Base-by-base conservation (phyloP, 1,140 invertebrate genomes). In the Wasmannia auropunctata region DNA sequence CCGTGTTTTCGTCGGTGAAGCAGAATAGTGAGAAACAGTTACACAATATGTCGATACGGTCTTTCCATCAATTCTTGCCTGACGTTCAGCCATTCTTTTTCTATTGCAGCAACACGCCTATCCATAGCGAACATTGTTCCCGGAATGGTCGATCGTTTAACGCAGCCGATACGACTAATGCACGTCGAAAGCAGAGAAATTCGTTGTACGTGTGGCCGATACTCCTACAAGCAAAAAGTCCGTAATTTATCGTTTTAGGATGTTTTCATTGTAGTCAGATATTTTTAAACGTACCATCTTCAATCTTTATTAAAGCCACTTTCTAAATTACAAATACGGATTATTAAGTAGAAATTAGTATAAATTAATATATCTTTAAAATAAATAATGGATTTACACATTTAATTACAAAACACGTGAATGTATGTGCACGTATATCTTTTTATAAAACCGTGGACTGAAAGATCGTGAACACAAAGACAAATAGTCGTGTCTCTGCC, bases 111-210 rank as follows among this genome's bases (percentile, higher is more conserved):
- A 83, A 74, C 79, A 74, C 14, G 25, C 51, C 43, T 83, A 83
- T 83, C 67, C 28, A 46, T 31, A 46, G 67, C 67, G 67, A 74
- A 83, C 77, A 83, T 83, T 83, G 79, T 72, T 83, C 67, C n/a
- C 25, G 25, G 37, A 72, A 81, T 81, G 79, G 67, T 58, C 67
- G 51, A 58, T 83, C 37, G 67, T 83, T 83, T 83, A 83, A 60
- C 37, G 67, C 25, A 83, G 40, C 51, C 67, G 37, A 81, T 72
- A 81, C 65, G 51, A 83, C 79, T 83, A 83, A 83, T 83, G 54
- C 37, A 46, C 67, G 79, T 72, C 79, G 51, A 58, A 74, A 83
- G 28, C 79, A 83, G 37, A 83, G 51, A 83, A 83, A 83, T 83
- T 58, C 79, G 25, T 83, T 60, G 51, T 46, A 83, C 79, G 79